These are phyloP conservation scores for Halcyon badia DNA, from an alignment of 2,797 vertebrate genomes.

Conservation along the genomic window DNA sequence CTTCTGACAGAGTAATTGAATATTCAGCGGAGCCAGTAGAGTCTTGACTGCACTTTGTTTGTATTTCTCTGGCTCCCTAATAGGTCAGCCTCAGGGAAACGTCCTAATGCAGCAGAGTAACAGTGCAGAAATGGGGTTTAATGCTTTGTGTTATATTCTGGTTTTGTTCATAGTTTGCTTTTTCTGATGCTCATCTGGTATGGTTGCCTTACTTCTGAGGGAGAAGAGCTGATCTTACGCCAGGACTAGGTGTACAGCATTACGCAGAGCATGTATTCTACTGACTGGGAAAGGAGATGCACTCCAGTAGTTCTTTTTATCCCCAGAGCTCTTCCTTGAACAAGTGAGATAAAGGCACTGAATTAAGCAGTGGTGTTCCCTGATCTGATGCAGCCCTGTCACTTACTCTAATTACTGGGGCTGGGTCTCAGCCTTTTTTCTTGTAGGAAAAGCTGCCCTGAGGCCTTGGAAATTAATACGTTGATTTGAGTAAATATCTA, in stretches of 20 bases:
- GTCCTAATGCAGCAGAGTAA: background rate
- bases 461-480: background rate
- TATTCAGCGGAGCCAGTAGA: background rate
- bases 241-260: background rate
- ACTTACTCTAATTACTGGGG: background rate
- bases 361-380: background rate
- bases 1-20: conserved; percentile 24
- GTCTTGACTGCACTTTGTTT: background rate
- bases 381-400: background rate
- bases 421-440: background rate
- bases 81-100: background rate
- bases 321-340: background rate
- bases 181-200: background rate
- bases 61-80: background rate
- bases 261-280: background rate
- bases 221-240: background rate
- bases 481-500: conserved; percentile 32
- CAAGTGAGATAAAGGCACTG: background rate
- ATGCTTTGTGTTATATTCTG: background rate
- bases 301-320: background rate
- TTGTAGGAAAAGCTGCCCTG: background rate
- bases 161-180: background rate
- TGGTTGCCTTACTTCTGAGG: background rate
- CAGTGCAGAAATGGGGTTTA: background rate
- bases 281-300: background rate